Base-by-base conservation (phyloP, 2,113 vertebrate genomes). In the Prionailurus bengalensis region DNA sequence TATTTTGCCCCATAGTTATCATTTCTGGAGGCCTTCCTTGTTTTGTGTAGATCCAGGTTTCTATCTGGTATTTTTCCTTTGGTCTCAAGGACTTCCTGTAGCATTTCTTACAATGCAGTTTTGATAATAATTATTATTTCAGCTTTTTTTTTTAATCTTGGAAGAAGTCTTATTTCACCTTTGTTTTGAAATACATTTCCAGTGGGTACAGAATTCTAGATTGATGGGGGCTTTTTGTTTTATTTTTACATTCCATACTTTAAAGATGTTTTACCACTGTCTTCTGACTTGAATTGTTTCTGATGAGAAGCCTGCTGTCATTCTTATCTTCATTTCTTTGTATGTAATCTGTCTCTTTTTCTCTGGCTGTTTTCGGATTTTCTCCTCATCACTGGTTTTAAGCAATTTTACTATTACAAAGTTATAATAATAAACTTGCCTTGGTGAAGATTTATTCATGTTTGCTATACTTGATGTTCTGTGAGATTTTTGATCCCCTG, bases 221-320 rank as follows among this genome's bases (percentile, higher is more conserved):
- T 95, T 79, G 33, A 76, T 48, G 82, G 25, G 0, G 7, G 5
- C 2, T 76, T 51, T 63, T 68, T 85, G 15, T 81, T 87, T 97
- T 84, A 51, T 51, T 74, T 94, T 81, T 39, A 68, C 4, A 71
- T 71, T 96, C 61, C 84, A 21, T 80, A 79, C 55, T 83, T 53
- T 87, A 85, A 95, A 95, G 42, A 80, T 53, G 16, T 53, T 82
- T 70, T 80, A 87, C 51, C 79, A 94, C 71, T 91, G 73, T 95
- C 42, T 97, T 94, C 63, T 95, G 39, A 70, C 29, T 93, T 79
- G 19, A 93, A 94, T 53, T 87, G 70, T 90, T 96, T 83, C 33
- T 70, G 65, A 7, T 15, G n/a, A 95, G 36, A 93, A 89, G 42
- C 97, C 95, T 86, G 78, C 7, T 78, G 82, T 73, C 61, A 70